phyloP scores from a whole-genome alignment of 37 sponge, comb jelly and placozoan species.

The Agelas oroides region DNA sequence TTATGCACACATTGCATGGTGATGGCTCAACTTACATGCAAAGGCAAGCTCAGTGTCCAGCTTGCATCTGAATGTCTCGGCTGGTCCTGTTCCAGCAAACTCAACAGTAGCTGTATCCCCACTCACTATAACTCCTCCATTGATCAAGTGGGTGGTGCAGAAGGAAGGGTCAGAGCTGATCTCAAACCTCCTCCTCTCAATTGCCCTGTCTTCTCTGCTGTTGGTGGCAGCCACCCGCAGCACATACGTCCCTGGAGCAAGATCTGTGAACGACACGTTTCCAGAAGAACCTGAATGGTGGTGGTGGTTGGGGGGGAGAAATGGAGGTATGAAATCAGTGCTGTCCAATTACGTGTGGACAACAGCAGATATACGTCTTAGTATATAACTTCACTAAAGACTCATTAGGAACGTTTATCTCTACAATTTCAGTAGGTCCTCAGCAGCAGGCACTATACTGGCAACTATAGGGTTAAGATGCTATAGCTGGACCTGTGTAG shows the following conservation, averaged over 20 bases:
- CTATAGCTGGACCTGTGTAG: too few species aligned
- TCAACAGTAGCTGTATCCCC: constrained; percentile 2
- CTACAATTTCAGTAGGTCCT: too few species aligned
- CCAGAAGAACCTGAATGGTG: constrained; percentile 9
- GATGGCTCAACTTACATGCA: neutral
- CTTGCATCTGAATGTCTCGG: neutral
- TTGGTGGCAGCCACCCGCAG: neutral
- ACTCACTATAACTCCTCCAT: neutral
- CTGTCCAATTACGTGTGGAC: neutral
- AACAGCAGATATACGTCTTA: neutral
- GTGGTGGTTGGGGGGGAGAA: neutral
- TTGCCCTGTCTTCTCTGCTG: neutral
- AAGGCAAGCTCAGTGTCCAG: neutral
- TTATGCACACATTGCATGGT: too few species aligned
- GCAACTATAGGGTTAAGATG: too few species aligned
- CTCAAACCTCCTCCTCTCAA: constrained; percentile 8
- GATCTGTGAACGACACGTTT: neutral
- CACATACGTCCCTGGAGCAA: neutral
- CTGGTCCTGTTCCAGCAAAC: constrained; percentile 10
- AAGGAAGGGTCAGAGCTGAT: neutral
- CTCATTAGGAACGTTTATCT: too few species aligned
- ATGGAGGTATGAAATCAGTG: neutral
- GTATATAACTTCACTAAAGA: too few species aligned
- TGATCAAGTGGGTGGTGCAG: constrained; percentile 27
- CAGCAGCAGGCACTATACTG: too few species aligned